Evolutionary conservation across 2,797 vertebrate species (phyloP).

Genomic region (Acanthurus leucopareius): DNA sequence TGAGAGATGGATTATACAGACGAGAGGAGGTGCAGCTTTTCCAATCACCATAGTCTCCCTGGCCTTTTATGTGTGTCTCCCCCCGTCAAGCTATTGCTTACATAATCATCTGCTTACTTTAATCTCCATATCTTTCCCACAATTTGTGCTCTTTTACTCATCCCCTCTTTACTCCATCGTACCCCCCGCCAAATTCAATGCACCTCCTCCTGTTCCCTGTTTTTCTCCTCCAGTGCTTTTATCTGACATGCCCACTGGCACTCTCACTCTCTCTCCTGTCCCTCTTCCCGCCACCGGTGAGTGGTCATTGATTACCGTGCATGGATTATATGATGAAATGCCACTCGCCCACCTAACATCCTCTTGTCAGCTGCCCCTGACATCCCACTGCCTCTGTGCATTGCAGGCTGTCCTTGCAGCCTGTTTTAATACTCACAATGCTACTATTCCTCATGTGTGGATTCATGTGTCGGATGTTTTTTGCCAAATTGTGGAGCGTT

Average conservation of each 20-base stretch:
- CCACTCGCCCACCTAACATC: conserved; percentile 72
- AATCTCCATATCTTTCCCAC: conserved; percentile 57
- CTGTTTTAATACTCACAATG: conserved; percentile 25
- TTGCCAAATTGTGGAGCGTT: neutral
- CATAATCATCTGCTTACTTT: conserved; percentile 70
- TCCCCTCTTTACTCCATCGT: conserved; percentile 6
- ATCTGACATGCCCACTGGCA: conserved; percentile 64
- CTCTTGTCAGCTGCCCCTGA: conserved; percentile 68
- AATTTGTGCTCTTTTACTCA: conserved; percentile 41
- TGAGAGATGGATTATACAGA: conserved; percentile 55
- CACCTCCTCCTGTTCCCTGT: conserved; percentile 30
- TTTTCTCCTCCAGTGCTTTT: conserved; percentile 66
- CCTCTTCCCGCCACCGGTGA: conserved; percentile 62
- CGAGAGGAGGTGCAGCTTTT: conserved; percentile 55
- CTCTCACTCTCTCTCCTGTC: conserved; percentile 55
- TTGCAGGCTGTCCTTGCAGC: conserved; percentile 36
- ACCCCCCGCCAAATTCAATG: conserved; percentile 18
- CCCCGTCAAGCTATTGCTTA: conserved; percentile 59
- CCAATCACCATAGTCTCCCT: conserved; percentile 54
- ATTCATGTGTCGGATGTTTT: conserved; percentile 19
- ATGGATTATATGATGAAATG: conserved; percentile 75
- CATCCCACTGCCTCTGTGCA: conserved; percentile 54
- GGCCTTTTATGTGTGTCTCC: conserved; percentile 61
- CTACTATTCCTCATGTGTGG: neutral
- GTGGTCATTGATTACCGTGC: conserved; percentile 78